These are phyloP conservation scores for Dipodomys merriami DNA, from an alignment of 2,113 vertebrate species.

Conservation along the genomic window DNA sequence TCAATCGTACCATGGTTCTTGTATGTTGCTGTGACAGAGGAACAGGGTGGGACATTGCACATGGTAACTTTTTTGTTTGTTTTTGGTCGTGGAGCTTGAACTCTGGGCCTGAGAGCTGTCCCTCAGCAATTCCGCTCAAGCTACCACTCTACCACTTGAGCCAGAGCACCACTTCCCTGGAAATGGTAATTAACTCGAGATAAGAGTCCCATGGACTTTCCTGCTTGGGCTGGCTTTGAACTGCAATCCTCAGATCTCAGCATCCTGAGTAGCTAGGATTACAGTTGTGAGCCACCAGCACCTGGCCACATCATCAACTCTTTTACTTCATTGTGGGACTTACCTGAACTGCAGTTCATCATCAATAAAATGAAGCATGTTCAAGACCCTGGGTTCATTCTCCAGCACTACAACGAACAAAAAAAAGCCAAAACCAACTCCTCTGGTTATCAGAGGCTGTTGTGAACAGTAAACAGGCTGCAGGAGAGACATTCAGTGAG, in stretches of 20 bases:
- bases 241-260: too few species aligned
- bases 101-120: too few species aligned
- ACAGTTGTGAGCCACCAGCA: not conserved
- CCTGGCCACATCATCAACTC: not conserved
- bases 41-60: not conserved
- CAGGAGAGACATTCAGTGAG: too few species aligned
- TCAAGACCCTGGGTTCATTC: not conserved
- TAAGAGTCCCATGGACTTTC: too few species aligned
- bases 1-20: not conserved
- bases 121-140: too few species aligned
- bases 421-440: not conserved
- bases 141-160: too few species aligned
- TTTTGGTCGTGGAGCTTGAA: too few species aligned
- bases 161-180: too few species aligned
- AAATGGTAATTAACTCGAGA: too few species aligned
- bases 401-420: not conserved
- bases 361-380: not conserved
- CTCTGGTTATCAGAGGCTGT: not conserved
- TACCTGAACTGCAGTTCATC: not conserved
- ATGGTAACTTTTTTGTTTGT: too few species aligned
- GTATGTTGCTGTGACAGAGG: not conserved
- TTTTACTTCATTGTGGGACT: not conserved
- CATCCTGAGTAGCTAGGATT: too few species aligned
- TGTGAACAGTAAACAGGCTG: not conserved
- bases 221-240: too few species aligned